These are phyloP conservation scores for Neostethus bicornis DNA, from an alignment of 2,797 vertebrate genomes.

Conservation along the genomic window DNA sequence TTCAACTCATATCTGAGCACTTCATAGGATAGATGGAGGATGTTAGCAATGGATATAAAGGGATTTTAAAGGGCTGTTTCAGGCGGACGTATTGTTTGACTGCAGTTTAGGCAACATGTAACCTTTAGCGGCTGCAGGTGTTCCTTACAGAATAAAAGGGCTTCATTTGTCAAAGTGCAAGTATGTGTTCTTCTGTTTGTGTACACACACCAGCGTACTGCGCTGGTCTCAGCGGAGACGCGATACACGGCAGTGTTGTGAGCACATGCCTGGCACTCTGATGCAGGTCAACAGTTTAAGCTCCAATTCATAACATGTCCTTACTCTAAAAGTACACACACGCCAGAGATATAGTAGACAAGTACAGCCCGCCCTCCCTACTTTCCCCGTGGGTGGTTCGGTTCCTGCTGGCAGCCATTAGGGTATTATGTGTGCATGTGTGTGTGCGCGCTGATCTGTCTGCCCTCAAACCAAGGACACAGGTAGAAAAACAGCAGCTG, in stretches of 20 bases:
- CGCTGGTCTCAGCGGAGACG: slow-evolving; percentile 33
- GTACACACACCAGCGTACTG: slow-evolving; percentile 5
- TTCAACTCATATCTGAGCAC: background rate
- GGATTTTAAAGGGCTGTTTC: slow-evolving; percentile 13
- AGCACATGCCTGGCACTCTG: slow-evolving; percentile 35
- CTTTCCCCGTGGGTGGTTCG: slow-evolving; percentile 48
- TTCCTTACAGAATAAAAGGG: slow-evolving; percentile 35
- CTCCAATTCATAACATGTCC: slow-evolving; percentile 43
- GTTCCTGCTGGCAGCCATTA: slow-evolving; percentile 64
- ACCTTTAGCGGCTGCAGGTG: slow-evolving; percentile 48
- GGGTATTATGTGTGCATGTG: slow-evolving; percentile 32
- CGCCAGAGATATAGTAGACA: slow-evolving; percentile 48
- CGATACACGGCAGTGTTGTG: slow-evolving; percentile 22
- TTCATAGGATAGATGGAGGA: background rate
- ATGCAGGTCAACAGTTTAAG: slow-evolving; percentile 68
- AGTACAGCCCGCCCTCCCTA: slow-evolving; percentile 48
- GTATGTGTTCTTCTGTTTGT: slow-evolving; percentile 13
- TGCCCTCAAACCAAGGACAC: slow-evolving; percentile 74
- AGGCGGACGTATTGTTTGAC: slow-evolving; percentile 8
- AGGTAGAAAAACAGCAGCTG: slow-evolving; percentile 54
- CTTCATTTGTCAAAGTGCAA: slow-evolving; percentile 37
- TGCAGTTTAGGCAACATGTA: slow-evolving; percentile 11
- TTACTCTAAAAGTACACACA: slow-evolving; percentile 28
- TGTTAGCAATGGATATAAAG: slow-evolving; percentile 9
- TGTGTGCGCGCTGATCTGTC: slow-evolving; percentile 19